Evolutionary conservation across 1,140 invertebrate genomes (phyloP).

Genomic region (Bombus sibiricus): DNA sequence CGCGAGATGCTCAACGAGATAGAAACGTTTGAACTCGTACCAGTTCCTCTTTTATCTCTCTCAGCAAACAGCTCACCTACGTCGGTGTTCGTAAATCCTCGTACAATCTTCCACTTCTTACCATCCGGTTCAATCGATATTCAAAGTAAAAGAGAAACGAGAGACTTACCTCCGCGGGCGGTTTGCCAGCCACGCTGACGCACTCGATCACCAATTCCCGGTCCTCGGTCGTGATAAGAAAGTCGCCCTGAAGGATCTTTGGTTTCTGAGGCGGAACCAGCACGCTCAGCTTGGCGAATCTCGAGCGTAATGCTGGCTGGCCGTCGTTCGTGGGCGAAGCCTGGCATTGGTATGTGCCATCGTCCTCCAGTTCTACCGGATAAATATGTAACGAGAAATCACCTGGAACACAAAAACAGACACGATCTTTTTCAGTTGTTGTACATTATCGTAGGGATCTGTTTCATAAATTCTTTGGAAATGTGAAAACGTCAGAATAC

Average conservation of each 20-base stretch:
- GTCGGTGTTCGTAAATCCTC: conserved; percentile 9
- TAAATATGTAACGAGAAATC: conserved; percentile 94
- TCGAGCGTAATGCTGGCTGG: conserved; percentile 90
- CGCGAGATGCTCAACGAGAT: neutral
- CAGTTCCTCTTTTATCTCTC: conserved; percentile 12
- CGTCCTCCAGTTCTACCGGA: conserved; percentile 94
- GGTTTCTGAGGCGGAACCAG: conserved; percentile 94
- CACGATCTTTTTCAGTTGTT: neutral
- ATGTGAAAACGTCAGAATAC: no score
- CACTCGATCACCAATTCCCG: conserved; percentile 95
- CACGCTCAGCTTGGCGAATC: conserved; percentile 92
- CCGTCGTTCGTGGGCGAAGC: conserved; percentile 88
- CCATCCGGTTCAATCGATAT: conserved; percentile 34
- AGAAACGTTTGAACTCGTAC: neutral
- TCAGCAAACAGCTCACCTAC: neutral
- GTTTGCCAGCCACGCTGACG: conserved; percentile 94
- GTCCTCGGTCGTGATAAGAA: conserved; percentile 93
- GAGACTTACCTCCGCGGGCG: conserved; percentile 91
- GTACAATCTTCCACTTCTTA: conserved; percentile 14
- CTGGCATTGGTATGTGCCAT: conserved; percentile 95
- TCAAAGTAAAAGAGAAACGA: conserved; percentile 4
- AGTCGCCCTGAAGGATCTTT: conserved; percentile 92
- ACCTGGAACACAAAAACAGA: conserved; percentile 84
- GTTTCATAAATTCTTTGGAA: no score
- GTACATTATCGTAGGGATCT: no score